Conservation (phyloP, 1,140 invertebrate genomes). For the Pteromalus puparum region DNA sequence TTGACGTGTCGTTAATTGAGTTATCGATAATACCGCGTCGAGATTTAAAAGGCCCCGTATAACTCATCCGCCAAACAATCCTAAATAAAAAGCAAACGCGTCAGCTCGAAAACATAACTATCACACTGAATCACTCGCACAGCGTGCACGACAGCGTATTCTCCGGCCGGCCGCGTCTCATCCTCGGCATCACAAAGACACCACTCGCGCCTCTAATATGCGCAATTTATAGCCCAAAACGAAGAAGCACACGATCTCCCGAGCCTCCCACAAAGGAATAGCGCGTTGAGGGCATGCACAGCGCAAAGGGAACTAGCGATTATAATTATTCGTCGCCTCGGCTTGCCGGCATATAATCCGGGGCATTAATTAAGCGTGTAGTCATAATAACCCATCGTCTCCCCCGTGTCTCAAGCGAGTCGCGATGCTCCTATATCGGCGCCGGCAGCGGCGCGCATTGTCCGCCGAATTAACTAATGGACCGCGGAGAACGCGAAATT, state of each 20-base stretch:
- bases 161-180: neutral
- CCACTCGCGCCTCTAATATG: neutral
- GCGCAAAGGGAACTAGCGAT: constrained; percentile 36
- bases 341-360: constrained; percentile 62
- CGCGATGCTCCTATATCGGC: constrained; percentile 27
- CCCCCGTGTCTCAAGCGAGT: constrained; percentile 2
- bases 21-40: no score
- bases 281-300: neutral
- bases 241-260: neutral
- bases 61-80: no score
- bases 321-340: constrained; percentile 62
- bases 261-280: constrained; percentile 44
- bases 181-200: neutral
- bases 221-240: neutral
- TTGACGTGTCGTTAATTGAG: no score
- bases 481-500: constrained; percentile 57
- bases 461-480: constrained; percentile 62
- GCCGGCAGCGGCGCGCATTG: constrained; percentile 54
- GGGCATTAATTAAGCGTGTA: constrained; percentile 70
- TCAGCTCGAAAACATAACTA: no score
- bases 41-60: no score
- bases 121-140: no score
- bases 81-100: no score
- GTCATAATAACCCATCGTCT: constrained; percentile 69
- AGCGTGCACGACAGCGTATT: neutral